A percentile compares a stretch with the other conserved stretches of the same genome.
Evolutionary conservation across 2,888 invertebrate species (phyloP).

Genomic region (Trypoxylon attenuatum): DNA sequence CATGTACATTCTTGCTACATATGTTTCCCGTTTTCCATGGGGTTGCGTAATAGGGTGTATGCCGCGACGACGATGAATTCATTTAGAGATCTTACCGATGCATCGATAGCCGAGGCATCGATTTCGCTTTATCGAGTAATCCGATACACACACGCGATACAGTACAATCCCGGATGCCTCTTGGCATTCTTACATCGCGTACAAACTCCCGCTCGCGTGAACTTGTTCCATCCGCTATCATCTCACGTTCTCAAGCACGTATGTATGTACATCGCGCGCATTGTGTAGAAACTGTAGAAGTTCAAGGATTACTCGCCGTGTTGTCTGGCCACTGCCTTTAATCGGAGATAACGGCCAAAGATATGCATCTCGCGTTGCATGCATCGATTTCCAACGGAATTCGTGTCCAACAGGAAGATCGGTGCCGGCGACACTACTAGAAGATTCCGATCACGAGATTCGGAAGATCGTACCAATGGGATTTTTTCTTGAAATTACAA

Average conservation of each 20-base stretch:
- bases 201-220: background rate
- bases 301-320: background rate
- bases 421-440: background rate
- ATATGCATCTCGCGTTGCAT: constrained; percentile 3
- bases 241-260: background rate
- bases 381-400: constrained; percentile 6
- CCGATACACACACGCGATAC: background rate
- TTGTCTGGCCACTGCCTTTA: background rate
- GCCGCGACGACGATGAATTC: no score
- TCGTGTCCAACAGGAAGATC: constrained; percentile 1
- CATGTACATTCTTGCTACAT: no score
- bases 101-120: no score
- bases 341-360: background rate
- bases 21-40: no score
- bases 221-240: background rate
- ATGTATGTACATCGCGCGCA: background rate
- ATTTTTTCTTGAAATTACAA: no score
- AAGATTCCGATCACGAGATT: background rate
- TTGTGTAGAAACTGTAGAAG: background rate
- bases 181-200: background rate
- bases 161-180: no score
- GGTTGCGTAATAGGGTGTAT: no score
- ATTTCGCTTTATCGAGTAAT: background rate
- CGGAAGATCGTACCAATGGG: no score
- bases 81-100: no score